Conservation (phyloP, 2,797 vertebrate genomes). For the Austrolebias charrua region DNA sequence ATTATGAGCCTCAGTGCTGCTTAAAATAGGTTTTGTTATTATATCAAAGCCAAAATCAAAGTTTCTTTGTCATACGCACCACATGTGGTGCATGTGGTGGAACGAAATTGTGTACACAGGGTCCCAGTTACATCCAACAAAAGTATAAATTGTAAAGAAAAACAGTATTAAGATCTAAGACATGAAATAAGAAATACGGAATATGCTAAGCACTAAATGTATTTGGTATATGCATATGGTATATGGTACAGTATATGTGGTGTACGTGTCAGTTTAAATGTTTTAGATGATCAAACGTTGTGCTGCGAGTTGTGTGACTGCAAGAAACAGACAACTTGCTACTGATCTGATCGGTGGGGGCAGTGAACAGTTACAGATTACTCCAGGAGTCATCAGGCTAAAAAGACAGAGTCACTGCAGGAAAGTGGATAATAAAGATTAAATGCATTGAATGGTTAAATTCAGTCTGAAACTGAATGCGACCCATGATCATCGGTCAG, state of each 20-base stretch:
- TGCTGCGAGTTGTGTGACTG: constrained; percentile 9
- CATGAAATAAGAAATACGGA: too few species aligned
- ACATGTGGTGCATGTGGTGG: too few species aligned
- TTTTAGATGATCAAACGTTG: background rate
- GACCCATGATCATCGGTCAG: background rate
- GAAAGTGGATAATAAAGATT: constrained; percentile 2
- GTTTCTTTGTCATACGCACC: too few species aligned
- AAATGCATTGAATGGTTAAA: background rate
- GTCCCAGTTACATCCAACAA: too few species aligned
- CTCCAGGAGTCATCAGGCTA: background rate
- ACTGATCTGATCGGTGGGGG: constrained; percentile 38
- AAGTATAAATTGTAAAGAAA: too few species aligned
- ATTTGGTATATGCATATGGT: background rate
- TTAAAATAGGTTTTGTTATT: background rate
- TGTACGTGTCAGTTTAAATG: background rate
- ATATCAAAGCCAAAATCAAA: too few species aligned
- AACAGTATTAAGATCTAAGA: too few species aligned
- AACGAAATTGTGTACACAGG: too few species aligned
- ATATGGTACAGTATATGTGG: constrained; percentile 19
- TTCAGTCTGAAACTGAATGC: background rate
- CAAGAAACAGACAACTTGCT: constrained; percentile 17
- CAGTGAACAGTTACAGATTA: background rate
- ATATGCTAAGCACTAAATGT: too few species aligned
- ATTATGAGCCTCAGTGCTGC: background rate
- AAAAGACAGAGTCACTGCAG: background rate